Evolutionary conservation across 2,888 invertebrate species (phyloP), one percentile per base, ranked within the genome.

Genomic region (Isoperla grammatica): DNA sequence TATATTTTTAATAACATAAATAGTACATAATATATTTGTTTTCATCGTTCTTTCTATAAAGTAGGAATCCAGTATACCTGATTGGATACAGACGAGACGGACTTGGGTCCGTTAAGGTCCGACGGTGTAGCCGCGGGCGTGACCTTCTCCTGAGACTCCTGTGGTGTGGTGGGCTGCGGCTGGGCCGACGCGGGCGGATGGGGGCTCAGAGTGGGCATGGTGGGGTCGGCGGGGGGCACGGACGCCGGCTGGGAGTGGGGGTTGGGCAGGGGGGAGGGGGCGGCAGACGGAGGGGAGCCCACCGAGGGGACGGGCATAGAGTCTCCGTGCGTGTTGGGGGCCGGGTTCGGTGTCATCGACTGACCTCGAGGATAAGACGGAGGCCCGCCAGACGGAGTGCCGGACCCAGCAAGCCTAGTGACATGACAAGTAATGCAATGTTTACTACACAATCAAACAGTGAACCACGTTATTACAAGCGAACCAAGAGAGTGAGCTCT

Each of bases 121-220:
- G 71, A 69, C 40, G 71, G 68, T 48, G 68, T 69, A 53, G 68
- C 69, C 43, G 68, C 67, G 20, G 71, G 70, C 60, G 73, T 73
- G 60, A 71, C 71, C 67, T 72, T 72, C 60, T 68, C 66, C 55
- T 69, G 62, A 53, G 62, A 60, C 59, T 65, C 65, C 13, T 61
- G 23, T 8, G 65, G 65, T 35, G 66, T 66, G 20, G 65, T 54
- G 5, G 67, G 64, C 43, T 61, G 68, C 20, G 65, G 65, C 37
- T 46, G 58, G 17, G 57, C 57, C 13, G 73, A 78, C 63, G 78
- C 73, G 62, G 80, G 80, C 61, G 79, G 80, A 68, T 86, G 86
- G 39, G 89, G 90, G 63, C 88, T 88, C 59, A 86, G 74, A 8
- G 85, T 84, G 3, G 86, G 86, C 85, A 86, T 86, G 49, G 81